These are phyloP conservation scores for Parnassius glacialis DNA, from an alignment of 2,888 invertebrate species.

Conservation along the genomic window DNA sequence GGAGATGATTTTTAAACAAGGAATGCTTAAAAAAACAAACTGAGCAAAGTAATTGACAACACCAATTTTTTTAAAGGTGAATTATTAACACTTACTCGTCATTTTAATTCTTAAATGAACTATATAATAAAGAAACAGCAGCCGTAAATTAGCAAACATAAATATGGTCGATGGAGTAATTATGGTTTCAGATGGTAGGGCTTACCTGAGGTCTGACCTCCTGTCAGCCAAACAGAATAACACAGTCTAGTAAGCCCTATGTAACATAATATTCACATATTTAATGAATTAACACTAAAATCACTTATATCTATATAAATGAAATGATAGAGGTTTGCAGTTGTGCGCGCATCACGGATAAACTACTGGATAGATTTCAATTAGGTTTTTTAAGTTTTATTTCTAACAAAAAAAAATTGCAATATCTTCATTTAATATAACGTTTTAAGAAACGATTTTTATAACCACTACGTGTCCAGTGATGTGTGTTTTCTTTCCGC, in stretches of 20 bases:
- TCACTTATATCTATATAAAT: neutral
- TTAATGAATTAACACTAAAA: neutral
- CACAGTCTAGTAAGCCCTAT: constrained; percentile 49
- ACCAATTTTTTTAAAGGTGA: constrained; percentile 11
- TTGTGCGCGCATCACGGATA: too few species aligned
- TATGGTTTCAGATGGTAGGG: constrained; percentile 36
- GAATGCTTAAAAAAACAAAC: constrained; percentile 23
- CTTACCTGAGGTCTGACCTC: constrained; percentile 77
- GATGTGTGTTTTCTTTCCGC: too few species aligned
- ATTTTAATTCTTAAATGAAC: neutral
- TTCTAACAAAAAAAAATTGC: too few species aligned
- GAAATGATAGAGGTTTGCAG: too few species aligned
- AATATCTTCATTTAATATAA: too few species aligned
- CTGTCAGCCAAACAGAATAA: constrained; percentile 76
- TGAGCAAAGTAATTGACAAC: constrained; percentile 18
- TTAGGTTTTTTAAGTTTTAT: too few species aligned
- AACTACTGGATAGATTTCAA: too few species aligned
- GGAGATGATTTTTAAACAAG: constrained; percentile 15
- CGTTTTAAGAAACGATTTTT: too few species aligned
- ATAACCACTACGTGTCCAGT: too few species aligned
- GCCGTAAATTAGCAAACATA: constrained; percentile 34
- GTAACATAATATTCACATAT: constrained; percentile 1
- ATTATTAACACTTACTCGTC: constrained; percentile 8
- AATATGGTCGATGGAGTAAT: constrained; percentile 18
- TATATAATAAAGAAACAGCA: constrained; percentile 1